A percentile compares a stretch with the other conserved stretches of the same genome.
Evolutionary conservation across 2,888 invertebrate species (phyloP).

Genomic region (Tetheella fluctuosa): DNA sequence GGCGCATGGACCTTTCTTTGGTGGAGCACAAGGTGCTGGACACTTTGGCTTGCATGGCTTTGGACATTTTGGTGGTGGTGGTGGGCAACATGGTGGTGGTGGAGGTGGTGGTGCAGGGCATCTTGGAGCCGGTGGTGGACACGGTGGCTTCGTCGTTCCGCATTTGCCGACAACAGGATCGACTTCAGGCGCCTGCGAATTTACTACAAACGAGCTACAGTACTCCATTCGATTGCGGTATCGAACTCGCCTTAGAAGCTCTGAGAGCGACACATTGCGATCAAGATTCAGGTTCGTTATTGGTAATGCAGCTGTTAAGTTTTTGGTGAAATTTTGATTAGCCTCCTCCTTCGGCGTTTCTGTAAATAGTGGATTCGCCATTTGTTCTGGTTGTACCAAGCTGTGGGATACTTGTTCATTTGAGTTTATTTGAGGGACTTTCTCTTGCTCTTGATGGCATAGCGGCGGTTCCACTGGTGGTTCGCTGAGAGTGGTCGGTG

Average conservation of each 20-base stretch:
- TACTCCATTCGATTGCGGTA: constrained; percentile 44
- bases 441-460: too few relatives aligned
- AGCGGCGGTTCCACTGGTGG: too few relatives aligned
- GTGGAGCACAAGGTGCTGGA: constrained; percentile 28
- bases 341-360: not conserved
- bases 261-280: constrained; percentile 45
- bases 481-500: too few relatives aligned
- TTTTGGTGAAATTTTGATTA: not conserved
- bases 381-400: not conserved
- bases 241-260: constrained; percentile 55
- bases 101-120: constrained; percentile 36
- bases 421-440: not conserved
- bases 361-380: not conserved
- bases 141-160: constrained; percentile 29
- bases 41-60: constrained; percentile 34
- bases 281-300: constrained; percentile 30
- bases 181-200: constrained; percentile 22
- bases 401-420: not conserved
- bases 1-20: constrained; percentile 32
- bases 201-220: constrained; percentile 22
- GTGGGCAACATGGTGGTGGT: constrained; percentile 24
- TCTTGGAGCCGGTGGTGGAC: constrained; percentile 37
- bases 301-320: constrained; percentile 9
- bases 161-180: constrained; percentile 35
- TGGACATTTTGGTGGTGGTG: constrained; percentile 34